A percentile compares a stretch with the other conserved stretches of the same genome.
These are phyloP conservation scores for Amia ocellicauda DNA, from an alignment of 2,113 vertebrate species.

Conservation along the genomic window DNA sequence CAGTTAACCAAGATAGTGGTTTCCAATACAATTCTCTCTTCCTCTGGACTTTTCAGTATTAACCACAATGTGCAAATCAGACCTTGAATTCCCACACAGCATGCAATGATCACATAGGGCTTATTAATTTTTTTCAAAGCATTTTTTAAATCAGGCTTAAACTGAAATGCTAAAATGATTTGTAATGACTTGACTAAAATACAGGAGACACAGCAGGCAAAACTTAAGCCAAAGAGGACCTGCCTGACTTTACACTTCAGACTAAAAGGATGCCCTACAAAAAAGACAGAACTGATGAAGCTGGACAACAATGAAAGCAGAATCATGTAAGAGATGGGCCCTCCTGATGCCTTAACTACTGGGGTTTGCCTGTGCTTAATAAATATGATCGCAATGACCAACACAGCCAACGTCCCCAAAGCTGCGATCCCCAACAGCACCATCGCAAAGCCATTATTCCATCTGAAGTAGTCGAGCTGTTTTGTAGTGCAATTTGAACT, in stretches of 20 bases:
- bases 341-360: slow-evolving; percentile 75
- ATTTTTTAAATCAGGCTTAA: slow-evolving; percentile 69
- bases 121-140: slow-evolving; percentile 65
- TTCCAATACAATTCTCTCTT: slow-evolving; percentile 42
- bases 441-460: slow-evolving; percentile 73
- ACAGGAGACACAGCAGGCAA: slow-evolving; percentile 79
- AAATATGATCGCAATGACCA: slow-evolving; percentile 71
- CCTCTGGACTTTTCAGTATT: slow-evolving; percentile 61
- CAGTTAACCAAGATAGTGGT: slow-evolving; percentile 70
- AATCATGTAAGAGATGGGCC: slow-evolving; percentile 73
- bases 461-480: slow-evolving; percentile 64
- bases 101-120: slow-evolving; percentile 56
- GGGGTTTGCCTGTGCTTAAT: slow-evolving; percentile 72
- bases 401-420: slow-evolving; percentile 64
- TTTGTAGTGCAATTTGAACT: slow-evolving; percentile 68
- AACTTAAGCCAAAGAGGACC: slow-evolving; percentile 78
- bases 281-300: slow-evolving; percentile 72
- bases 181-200: slow-evolving; percentile 85
- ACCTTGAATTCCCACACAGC: slow-evolving; percentile 67
- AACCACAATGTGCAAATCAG: slow-evolving; percentile 74
- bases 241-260: slow-evolving; percentile 75
- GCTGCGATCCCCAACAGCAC: slow-evolving; percentile 64
- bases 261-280: slow-evolving; percentile 70
- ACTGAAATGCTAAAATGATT: slow-evolving; percentile 83
- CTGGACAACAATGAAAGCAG: slow-evolving; percentile 75